Percentiles rank a stretch among this genome's conserved stretches.
Evolutionary conservation across 2,113 vertebrate species (phyloP).

Genomic region (Globicephala melas): DNA sequence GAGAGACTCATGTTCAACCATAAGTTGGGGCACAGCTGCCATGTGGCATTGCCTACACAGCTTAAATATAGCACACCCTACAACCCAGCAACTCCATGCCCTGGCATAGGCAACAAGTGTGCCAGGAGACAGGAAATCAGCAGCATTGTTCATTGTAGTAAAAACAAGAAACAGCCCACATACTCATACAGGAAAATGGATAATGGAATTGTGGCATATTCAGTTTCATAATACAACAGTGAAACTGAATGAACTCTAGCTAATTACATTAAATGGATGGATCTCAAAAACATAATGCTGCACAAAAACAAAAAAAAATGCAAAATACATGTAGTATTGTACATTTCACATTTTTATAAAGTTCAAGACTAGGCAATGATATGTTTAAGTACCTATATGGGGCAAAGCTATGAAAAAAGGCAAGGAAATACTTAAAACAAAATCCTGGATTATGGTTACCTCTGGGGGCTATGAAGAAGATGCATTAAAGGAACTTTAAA

Average conservation of each 20-base stretch:
- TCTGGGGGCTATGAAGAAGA: background rate
- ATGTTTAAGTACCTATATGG: background rate
- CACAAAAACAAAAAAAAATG: background rate
- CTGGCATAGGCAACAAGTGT: background rate
- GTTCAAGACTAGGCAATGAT: background rate
- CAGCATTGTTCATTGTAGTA: background rate
- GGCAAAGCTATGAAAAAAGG: background rate
- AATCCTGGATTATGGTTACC: background rate
- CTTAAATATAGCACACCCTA: background rate
- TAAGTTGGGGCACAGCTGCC: fast-evolving
- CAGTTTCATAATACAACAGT: background rate
- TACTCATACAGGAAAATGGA: background rate
- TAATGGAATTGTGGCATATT: background rate
- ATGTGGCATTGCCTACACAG: too few relatives aligned
- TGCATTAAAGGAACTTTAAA: background rate
- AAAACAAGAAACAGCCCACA: background rate
- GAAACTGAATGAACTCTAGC: background rate
- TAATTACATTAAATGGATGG: background rate
- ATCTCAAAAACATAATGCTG: background rate
- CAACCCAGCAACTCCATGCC: background rate
- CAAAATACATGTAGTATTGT: background rate
- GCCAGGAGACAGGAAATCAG: background rate
- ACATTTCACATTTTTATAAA: background rate
- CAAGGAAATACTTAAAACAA: background rate
- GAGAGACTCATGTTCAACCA: background rate